These are phyloP conservation scores for Drosophila bocqueti DNA, from an alignment of 1,140 invertebrate species.

Conservation along the genomic window DNA sequence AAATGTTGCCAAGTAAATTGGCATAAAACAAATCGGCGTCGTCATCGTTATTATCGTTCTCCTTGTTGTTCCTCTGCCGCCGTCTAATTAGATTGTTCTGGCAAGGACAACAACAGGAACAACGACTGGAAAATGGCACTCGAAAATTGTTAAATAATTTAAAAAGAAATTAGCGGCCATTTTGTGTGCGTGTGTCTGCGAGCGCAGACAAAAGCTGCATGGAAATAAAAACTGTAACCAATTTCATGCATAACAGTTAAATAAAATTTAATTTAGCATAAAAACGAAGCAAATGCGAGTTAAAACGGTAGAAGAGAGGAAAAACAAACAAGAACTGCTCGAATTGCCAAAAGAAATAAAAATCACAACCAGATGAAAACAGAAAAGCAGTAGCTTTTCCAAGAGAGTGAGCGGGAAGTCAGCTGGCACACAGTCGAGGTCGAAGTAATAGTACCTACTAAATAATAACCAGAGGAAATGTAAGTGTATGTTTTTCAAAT, in stretches of 20 bases:
- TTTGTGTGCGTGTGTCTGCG: slow-evolving; percentile 45
- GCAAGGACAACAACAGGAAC: slow-evolving; percentile 14
- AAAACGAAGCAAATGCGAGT: slow-evolving; percentile 60
- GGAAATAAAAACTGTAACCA: slow-evolving; percentile 73
- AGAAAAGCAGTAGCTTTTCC: slow-evolving; percentile 15
- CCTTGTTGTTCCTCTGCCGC: slow-evolving; percentile 24
- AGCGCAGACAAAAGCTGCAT: slow-evolving; percentile 54
- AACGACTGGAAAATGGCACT: slow-evolving; percentile 40
- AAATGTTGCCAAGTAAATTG: slow-evolving; percentile 79
- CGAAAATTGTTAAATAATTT: slow-evolving; percentile 81
- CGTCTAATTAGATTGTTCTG: slow-evolving; percentile 72
- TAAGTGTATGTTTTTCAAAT: too few relatives aligned
- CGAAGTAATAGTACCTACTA: not conserved
- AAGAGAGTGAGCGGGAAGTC: not conserved
- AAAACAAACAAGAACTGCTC: slow-evolving; percentile 38
- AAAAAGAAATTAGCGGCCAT: slow-evolving; percentile 80
- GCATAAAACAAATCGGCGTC: slow-evolving; percentile 78
- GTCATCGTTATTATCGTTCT: slow-evolving; percentile 56
- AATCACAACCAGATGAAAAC: slow-evolving; percentile 46
- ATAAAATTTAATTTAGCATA: slow-evolving; percentile 82
- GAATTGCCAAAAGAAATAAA: slow-evolving; percentile 57
- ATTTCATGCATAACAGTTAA: slow-evolving; percentile 78
- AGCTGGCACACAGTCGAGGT: slow-evolving; percentile 2
- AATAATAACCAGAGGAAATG: not conserved
- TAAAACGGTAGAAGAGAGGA: slow-evolving; percentile 28